Evolutionary conservation across 2,113 vertebrate species (phyloP).

Genomic region (Psettodes erumei): DNA sequence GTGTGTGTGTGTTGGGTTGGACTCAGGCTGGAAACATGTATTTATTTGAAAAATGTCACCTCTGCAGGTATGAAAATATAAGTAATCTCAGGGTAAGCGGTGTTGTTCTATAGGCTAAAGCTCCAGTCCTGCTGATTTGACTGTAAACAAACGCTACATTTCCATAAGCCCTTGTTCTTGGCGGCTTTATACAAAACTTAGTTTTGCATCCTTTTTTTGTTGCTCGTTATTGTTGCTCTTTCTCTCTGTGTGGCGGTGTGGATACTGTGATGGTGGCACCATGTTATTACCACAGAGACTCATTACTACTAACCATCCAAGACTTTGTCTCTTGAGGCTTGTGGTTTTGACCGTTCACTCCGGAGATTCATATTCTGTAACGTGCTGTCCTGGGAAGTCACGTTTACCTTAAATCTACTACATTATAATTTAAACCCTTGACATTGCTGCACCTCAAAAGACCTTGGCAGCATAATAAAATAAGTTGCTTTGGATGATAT

Average conservation of each 20-base stretch:
- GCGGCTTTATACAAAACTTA: slow-evolving; percentile 58
- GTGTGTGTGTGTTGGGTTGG: too few species aligned
- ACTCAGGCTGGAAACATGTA: neutral
- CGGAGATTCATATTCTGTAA: neutral
- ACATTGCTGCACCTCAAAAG: neutral
- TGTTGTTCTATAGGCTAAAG: neutral
- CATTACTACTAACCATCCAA: slow-evolving; percentile 5
- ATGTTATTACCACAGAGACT: slow-evolving; percentile 18
- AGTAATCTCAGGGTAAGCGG: neutral
- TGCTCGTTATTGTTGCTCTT: slow-evolving; percentile 50
- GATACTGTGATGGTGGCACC: neutral
- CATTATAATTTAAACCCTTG: neutral
- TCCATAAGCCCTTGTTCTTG: slow-evolving; percentile 50
- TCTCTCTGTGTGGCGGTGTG: neutral
- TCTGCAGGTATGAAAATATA: slow-evolving; percentile 19
- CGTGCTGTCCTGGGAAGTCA: neutral
- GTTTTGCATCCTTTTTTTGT: slow-evolving; percentile 67
- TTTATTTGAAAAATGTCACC: slow-evolving; percentile 3
- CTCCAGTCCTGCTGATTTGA: slow-evolving; percentile 56
- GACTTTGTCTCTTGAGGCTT: neutral
- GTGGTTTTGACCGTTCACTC: slow-evolving; percentile 1
- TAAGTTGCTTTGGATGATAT: neutral
- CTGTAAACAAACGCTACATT: slow-evolving; percentile 72
- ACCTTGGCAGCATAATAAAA: slow-evolving; percentile 12
- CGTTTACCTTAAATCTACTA: neutral